Evolutionary conservation across 1,140 invertebrate species (phyloP).

Genomic region (Drosophila melanogaster): DNA sequence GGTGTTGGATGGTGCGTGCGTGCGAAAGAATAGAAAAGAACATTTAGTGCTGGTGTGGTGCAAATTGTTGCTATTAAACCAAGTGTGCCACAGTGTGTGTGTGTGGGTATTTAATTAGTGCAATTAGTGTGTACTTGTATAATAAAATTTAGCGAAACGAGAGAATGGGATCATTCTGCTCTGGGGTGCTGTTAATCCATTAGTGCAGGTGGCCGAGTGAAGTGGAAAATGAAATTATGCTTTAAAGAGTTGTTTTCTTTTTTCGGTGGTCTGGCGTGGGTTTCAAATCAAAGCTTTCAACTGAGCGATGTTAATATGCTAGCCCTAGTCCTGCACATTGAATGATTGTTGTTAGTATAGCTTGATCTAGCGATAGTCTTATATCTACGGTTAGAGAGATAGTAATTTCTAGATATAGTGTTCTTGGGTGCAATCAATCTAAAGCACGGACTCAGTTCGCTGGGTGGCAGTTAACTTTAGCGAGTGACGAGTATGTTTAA

Average conservation of each 20-base stretch:
- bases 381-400: constrained; percentile 39
- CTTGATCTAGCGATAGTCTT: constrained; percentile 36
- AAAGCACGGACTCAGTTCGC: constrained; percentile 68
- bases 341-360: constrained; percentile 18
- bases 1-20: constrained; percentile 33
- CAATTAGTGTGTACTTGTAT: constrained; percentile 60
- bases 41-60: constrained; percentile 74
- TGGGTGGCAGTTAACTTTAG: constrained; percentile 56
- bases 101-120: constrained; percentile 70
- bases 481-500: constrained; percentile 47
- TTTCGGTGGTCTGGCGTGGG: constrained; percentile 28
- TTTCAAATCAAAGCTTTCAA: constrained; percentile 30
- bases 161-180: constrained; percentile 20
- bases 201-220: constrained; percentile 21
- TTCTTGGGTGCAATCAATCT: constrained; percentile 54
- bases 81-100: constrained; percentile 23
- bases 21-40: constrained; percentile 60
- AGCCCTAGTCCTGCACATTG: constrained; percentile 17
- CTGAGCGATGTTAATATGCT: constrained; percentile 18
- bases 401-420: constrained; percentile 38
- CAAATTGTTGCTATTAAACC: constrained; percentile 52
- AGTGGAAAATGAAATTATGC: constrained; percentile 57
- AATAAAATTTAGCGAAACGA: constrained; percentile 13
- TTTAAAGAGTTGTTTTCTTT: constrained; percentile 36
- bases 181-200: constrained; percentile 43